Base-by-base conservation (phyloP, 1,140 invertebrate genomes). In the Ridgeia piscesae region DNA sequence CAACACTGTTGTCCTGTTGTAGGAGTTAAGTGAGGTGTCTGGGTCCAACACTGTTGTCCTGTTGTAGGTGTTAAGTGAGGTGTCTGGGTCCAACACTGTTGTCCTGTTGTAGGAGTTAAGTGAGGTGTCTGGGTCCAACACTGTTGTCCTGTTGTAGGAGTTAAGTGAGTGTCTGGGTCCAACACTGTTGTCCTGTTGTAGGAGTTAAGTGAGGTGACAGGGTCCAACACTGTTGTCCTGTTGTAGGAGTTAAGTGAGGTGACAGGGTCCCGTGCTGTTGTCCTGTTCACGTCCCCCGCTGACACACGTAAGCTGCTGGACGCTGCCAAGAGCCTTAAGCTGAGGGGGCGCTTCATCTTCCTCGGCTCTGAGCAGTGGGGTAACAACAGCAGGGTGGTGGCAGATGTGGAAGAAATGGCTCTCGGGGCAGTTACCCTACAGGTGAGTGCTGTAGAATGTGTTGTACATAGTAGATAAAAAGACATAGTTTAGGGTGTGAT, bases 181-280 rank as follows among this genome's bases (percentile, higher is more conserved):
- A 77, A 31, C n/a, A n/a, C n/a, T n/a, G n/a, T n/a, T n/a, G n/a
- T n/a, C n/a, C n/a, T n/a, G n/a, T n/a, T n/a, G n/a, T n/a, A n/a
- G n/a, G n/a, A n/a, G n/a, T n/a, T n/a, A n/a, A n/a, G n/a, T n/a
- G n/a, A n/a, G 14, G n/a, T n/a, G n/a, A 77, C 58, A 77, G 8
- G 17, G 2, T 77, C 2, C 27, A 77, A 31, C 2, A 77, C 58
- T 21, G 2, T 31, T 31, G 11, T 17, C 27, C 14, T 21, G 17
- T 77, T 77, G 58, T 21, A 77, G 58, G 27, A 77, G 58, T 77
- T 77, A 21, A 21, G 27, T 77, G 58, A 9, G 14, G 27, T 33
- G 0, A 17, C 89, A 33, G 94, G 93, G 6, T 93, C 94, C 33
- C 93, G 93, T 58, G 95, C 94, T 0, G 92, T 95, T 6, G 94